A percentile compares a stretch with the other conserved stretches of the same genome.
Evolutionary conservation across 2,113 vertebrate species (phyloP).

Genomic region (Proterorhinus semilunaris): DNA sequence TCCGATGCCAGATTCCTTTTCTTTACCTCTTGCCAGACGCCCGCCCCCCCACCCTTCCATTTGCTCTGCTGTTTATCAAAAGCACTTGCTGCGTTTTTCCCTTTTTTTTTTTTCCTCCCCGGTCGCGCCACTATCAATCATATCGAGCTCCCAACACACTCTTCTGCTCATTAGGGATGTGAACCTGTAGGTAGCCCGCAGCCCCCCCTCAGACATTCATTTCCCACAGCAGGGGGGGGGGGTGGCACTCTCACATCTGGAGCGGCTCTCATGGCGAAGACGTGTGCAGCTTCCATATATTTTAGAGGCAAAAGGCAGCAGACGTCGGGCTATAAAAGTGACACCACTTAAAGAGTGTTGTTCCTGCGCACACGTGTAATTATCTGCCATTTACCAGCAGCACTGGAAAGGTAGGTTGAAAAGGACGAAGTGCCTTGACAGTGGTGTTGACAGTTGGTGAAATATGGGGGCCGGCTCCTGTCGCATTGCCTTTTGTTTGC

Average conservation of each 20-base stretch:
- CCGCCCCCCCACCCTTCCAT: constrained; percentile 22
- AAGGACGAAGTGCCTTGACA: constrained; percentile 3
- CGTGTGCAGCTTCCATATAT: constrained; percentile 23
- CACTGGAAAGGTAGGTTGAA: constrained; percentile 22
- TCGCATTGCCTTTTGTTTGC: constrained; percentile 41
- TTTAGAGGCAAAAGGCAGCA: constrained; percentile 24
- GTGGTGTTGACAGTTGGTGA: constrained; percentile 21
- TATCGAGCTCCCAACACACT: constrained; percentile 69
- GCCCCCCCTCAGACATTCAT: constrained; percentile 55
- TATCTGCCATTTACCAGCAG: constrained; percentile 19
- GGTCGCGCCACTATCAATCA: constrained; percentile 60
- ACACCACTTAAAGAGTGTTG: constrained; percentile 20
- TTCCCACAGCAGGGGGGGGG: constrained; percentile 50
- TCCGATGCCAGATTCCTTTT: constrained; percentile 54
- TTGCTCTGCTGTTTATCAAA: constrained; percentile 51
- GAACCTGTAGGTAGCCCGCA: constrained; percentile 66
- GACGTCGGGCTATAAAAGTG: constrained; percentile 37
- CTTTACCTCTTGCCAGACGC: constrained; percentile 50
- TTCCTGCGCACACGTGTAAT: constrained; percentile 5
- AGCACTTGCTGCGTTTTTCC: constrained; percentile 52
- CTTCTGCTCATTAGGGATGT: constrained; percentile 67
- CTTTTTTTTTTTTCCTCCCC: constrained; percentile 37
- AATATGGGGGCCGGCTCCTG: constrained; percentile 12
- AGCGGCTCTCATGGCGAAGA: constrained; percentile 45
- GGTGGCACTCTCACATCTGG: constrained; percentile 57